Base-by-base conservation (phyloP, 2,797 vertebrate species). In the Eleutherodactylus coqui region DNA sequence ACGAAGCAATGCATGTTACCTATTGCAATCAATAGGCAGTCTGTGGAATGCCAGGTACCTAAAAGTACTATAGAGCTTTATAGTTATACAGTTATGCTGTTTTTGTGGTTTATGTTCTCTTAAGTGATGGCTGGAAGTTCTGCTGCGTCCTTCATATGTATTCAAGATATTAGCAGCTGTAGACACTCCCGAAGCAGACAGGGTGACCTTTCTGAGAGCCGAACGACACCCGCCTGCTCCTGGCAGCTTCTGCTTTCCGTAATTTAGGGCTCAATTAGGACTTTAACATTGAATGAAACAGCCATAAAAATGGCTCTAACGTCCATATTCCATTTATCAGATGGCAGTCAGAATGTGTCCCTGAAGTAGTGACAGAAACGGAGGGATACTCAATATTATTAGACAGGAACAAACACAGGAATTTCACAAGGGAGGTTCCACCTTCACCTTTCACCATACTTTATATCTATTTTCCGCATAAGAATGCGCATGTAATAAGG, bases 261-360 rank as follows among this genome's bases (percentile, higher is more conserved):
- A 93, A 92, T 94, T 91, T 91, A 93, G 91, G 92, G 87, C 86
- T 92, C 89, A 93, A 89, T 92, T 93, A 93, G 89, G 89, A 92
- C 88, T 92, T 87, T 72, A 88, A 90, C 93, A 92, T 91, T 85
- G 92, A 91, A 92, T 91, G 84, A 45, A 87, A 79, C 67, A 80
- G 82, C 86, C 77, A 84, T 80, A 87, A 82, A 87, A 87, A 87
- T 80, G 55, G 86, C 82, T 84, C 29, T 51, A 87, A 87, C 76
- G 79, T 84, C 75, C 82, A 80, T 84, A 87, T 87, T 87, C 82
- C 86, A 87, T 84, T 87, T 87, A 87, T 87, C 86, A 84, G 82
- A 87, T 80, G 55, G 70, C 83, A 79, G 29, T 17, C 43, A 41
- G 27, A 84, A 84, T 84, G 86, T 73, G 75, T 83, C 86, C 86